phyloP scores from a whole-genome alignment of 2,113 vertebrate genomes.

The Myrmophylax atrothorax region DNA sequence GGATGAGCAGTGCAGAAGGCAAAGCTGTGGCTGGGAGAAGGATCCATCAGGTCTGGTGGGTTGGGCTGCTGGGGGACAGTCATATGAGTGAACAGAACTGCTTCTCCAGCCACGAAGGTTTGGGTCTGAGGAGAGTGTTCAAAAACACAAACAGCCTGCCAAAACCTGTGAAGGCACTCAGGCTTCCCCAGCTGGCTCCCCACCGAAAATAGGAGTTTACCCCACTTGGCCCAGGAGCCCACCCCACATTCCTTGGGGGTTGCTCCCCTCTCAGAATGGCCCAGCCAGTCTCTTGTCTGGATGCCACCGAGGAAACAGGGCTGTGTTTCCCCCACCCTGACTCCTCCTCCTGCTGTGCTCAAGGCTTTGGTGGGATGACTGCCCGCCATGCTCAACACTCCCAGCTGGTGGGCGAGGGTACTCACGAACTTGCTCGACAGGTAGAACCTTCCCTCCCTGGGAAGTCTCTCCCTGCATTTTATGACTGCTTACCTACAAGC shows the following conservation, averaged over 20 bases:
- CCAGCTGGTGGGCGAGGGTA: neutral
- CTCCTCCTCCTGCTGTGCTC: neutral
- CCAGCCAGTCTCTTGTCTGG: neutral
- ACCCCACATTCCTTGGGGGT: neutral
- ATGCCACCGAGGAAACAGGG: neutral
- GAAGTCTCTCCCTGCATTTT: constrained; percentile 6
- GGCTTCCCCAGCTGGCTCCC: neutral
- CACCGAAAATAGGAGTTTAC: neutral
- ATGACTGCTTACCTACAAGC: constrained; percentile 4
- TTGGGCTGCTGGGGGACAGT: neutral
- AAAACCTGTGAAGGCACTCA: neutral
- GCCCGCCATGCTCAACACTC: neutral
- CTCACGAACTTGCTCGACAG: neutral
- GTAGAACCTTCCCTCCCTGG: constrained; percentile 26
- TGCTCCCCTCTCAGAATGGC: neutral
- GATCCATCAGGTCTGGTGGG: neutral
- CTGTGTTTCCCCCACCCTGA: neutral
- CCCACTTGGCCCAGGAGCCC: neutral
- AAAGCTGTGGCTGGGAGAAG: neutral
- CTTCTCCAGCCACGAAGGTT: neutral
- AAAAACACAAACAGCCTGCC: neutral
- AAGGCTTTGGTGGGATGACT: rapidly evolving
- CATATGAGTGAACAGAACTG: rapidly evolving
- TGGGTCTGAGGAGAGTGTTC: neutral
- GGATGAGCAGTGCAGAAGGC: neutral